Evolutionary conservation across 2,888 invertebrate species (phyloP).

Genomic region (Apamea anceps): DNA sequence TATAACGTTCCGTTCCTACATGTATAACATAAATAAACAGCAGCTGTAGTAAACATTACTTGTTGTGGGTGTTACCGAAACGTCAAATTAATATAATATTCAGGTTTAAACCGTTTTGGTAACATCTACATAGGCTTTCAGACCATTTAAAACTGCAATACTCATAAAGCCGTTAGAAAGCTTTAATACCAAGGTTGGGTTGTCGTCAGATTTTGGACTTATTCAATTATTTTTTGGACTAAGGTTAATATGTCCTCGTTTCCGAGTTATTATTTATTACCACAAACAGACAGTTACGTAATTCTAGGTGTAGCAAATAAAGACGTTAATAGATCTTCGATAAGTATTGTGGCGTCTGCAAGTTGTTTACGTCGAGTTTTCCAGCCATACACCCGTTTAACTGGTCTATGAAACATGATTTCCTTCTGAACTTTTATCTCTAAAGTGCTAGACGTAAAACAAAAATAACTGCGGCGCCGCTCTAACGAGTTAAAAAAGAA

Average conservation of each 20-base stretch:
- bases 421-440: constrained; percentile 52
- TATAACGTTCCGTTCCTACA: too few species aligned
- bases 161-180: not conserved
- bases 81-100: constrained; percentile 6
- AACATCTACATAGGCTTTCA: not conserved
- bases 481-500: constrained; percentile 38
- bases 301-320: constrained; percentile 28
- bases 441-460: constrained; percentile 43
- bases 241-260: not conserved
- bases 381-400: constrained; percentile 30
- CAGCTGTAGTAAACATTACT: not conserved
- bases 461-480: constrained; percentile 56
- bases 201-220: not conserved
- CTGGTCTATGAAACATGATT: constrained; percentile 51
- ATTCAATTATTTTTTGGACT: not conserved
- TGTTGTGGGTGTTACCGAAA: not conserved
- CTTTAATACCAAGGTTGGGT: not conserved
- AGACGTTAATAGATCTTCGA: constrained; percentile 25
- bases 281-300: constrained; percentile 19
- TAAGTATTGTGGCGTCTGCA: constrained; percentile 32
- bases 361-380: constrained; percentile 44
- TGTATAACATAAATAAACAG: not conserved
- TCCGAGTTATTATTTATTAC: not conserved
- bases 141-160: not conserved
- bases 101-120: not conserved